Evolutionary conservation across 2,888 invertebrate genomes (phyloP), one percentile per base, ranked within the genome.

Genomic region (Scaptomyza reducta): DNA sequence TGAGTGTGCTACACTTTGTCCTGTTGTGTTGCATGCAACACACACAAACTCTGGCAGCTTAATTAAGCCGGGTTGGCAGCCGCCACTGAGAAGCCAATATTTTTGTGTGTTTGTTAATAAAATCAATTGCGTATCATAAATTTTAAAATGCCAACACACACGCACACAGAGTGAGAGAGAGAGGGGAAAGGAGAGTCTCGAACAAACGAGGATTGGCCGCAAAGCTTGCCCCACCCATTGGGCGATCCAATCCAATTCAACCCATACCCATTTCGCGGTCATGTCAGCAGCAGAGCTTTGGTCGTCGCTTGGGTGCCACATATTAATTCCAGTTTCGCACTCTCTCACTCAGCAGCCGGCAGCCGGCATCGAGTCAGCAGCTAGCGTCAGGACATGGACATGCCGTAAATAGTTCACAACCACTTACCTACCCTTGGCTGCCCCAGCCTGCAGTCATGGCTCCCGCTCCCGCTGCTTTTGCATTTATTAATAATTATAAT

Each of bases 291-390:
- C 64, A 68, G 66, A 61, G 76, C 74, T 85, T 67, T 77, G 64
- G 53, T 69, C 59, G 63, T 67, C 67, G 70, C 63, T 61, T 50
- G 82, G 85, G 90, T 89, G 89, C 89, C 85, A 90, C 89, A 90
- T 89, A 88, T 90, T 89, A 89, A 90, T 90, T 77, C 89, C 88
- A 77, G 70, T 82, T 88, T 89, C 85, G 84, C 90, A 89, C 89
- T 80, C 81, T 67, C 47, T 66, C 70, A 31, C 46, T 40, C 44
- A 22, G 22, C 22, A 22, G 22, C 22, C 22, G 5, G 22, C 4
- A 22, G 22, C 22, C 22, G 5, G n/a, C n/a, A 5, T 5, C 25
- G 25, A 25, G 5, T 4, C 25, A 25, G 25, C 25, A 25, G 25
- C 25, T 4, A 5, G 50, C 57, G 49, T 49, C 72, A 70, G 80